Base-by-base conservation (phyloP, 2,113 vertebrate genomes). In the Phalacrocorax brasilianus region DNA sequence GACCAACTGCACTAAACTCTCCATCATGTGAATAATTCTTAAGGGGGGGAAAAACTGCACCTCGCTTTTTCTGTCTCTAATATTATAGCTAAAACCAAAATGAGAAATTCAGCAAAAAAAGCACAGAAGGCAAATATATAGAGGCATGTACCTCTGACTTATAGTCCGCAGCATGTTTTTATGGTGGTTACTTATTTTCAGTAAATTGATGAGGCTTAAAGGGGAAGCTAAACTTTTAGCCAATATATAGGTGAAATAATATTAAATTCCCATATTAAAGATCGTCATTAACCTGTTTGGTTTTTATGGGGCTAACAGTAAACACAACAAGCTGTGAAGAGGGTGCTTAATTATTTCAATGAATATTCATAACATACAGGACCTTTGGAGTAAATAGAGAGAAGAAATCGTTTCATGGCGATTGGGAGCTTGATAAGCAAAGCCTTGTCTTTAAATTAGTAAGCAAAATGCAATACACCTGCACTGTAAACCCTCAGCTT, bases 301-400 rank as follows among this genome's bases (percentile, higher is more conserved):
- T 77, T 96, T 98, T 98, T 97, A 97, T 94, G 94, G 95, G 96
- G 26, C 84, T 66, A 62, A 68, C 95, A 77, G 87, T 95, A 94
- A 97, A 94, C 47, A 88, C 96, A 92, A 89, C 88, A 83, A 96
- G 91, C 90, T 68, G 89, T 27, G 71, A 87, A 84, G 32, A 23
- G 45, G 38, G 58, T 63, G 83, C 72, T 97, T 97, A 95, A 97
- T 98, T 94, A 94, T 91, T 59, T 12, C 79, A 14, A 91, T 98
- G 98, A 97, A 97, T 97, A 98, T 97, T 98, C 97, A 98, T 97
- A 75, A 89, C 3, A 0, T 15, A 20, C 70, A 58, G 94, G 88
- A 84, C 70, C 63, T 65, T 70, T 30, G 6, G 91, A 89, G 90
- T 91, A 85, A 92, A 88, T 93, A 90, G 88, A 91, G 76, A 28